These are phyloP conservation scores for Unio pictorum DNA, from an alignment of 2,888 invertebrate genomes.

Conservation along the genomic window DNA sequence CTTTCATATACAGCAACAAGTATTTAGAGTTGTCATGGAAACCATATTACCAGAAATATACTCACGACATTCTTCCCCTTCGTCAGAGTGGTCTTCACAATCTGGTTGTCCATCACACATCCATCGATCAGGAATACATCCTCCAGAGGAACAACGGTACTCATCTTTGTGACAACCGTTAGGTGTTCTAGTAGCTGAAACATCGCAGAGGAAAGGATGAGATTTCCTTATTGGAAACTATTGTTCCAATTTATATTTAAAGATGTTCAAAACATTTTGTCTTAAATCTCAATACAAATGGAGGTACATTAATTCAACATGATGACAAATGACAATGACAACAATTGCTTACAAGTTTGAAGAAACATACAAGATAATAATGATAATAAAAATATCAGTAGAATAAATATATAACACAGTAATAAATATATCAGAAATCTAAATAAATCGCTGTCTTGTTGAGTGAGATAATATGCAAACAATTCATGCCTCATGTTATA, in stretches of 20 bases:
- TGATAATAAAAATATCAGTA: no score
- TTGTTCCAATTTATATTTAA: background rate
- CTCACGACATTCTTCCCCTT: slow-evolving; percentile 23
- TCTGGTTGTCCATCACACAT: slow-evolving; percentile 80
- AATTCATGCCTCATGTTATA: no score
- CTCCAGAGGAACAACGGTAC: slow-evolving; percentile 69
- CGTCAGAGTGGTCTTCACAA: slow-evolving; percentile 87
- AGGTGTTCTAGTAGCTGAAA: slow-evolving; percentile 43
- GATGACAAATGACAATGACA: no score
- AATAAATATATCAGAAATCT: no score
- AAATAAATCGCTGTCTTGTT: no score
- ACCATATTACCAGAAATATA: background rate
- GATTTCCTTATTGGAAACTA: background rate
- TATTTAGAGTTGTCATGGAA: background rate
- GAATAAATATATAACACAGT: no score
- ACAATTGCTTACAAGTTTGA: no score
- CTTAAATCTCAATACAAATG: no score
- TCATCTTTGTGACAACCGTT: slow-evolving; percentile 48
- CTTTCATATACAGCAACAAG: background rate
- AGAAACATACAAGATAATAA: no score
- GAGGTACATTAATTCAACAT: no score
- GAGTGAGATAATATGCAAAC: no score
- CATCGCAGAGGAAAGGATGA: background rate
- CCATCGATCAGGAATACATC: slow-evolving; percentile 95
- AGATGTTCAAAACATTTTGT: no score